Evolutionary conservation across 2,888 invertebrate species (phyloP), one percentile per base, ranked within the genome.

Genomic region (Eledona agricola): DNA sequence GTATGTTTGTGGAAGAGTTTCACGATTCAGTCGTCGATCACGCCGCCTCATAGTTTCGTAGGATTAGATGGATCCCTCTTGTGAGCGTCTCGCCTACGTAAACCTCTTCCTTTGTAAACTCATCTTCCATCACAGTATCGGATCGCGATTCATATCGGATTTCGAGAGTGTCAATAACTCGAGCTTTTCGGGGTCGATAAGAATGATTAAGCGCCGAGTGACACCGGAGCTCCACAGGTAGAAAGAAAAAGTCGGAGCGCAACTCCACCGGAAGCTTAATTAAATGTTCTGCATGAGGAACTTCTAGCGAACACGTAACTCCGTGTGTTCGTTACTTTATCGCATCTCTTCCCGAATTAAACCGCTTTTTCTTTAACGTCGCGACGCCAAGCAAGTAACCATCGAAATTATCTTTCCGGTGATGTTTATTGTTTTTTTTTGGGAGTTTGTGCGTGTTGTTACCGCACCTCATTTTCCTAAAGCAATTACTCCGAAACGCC

Each of bases 401-500:
- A 25, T 37, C 9, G 25, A 38, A 38, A 38, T 38, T 38, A 38
- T 38, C 38, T 38, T 20, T 10, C 40, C 28, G 11, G 40, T 17
- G 25, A 40, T 40, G 28, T 40, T 42, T 42, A 42, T 42, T 31
- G 29, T 31, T 23, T 25, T 45, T 46, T 34, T 17, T 19, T 25
- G 5, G 26, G 26, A 10, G 47, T 28, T 47, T 11, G n/a, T n/a
- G 47, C 47, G 47, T 47, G 47, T 28, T 37, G 28, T 16, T 12
- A 9, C 6, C 10, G 13, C 13, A 5, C 13, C 26, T 22, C 28
- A 42, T 47, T 47, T 26, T 42, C 40, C 23, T 22, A 40, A 42
- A 34, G 47, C 47, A 43, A 49, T 54, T 49, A 54, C 43, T 37
- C 31, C 43, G 43, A 49, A 49, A 49, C 37, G 25, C 35, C 47